Base-by-base conservation (phyloP, 2,113 vertebrate species). In the Cyphomyrus discorhynchus region DNA sequence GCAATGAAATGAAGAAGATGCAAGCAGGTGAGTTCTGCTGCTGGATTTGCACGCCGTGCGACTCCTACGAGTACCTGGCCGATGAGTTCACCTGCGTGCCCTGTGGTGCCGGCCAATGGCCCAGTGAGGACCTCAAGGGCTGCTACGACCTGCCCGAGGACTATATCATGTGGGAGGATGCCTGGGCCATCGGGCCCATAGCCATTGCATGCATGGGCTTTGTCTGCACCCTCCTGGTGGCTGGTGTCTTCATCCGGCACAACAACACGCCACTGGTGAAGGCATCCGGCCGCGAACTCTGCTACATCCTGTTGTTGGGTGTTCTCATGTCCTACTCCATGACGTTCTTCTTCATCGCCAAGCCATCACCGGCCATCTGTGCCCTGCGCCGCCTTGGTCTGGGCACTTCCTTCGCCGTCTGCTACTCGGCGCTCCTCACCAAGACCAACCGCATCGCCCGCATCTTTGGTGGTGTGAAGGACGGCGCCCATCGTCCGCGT, bases 1-100 rank as follows among this genome's bases (percentile, higher is more conserved):
- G 95, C 74, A 99, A 99, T 0, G 98, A 99, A 94, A 99, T 99
- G 98, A 99, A 99, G 96, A 99, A 98, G 91, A 99, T 99, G 98
- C 98, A 99, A 86, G 98, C 98, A 31, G 98, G 98, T 83, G 98
- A 99, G 3, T 98, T 99, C 92, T 99, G 98, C 94, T 99, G 98
- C 93, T 99, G 98, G 98, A 99, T 99, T 92, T 99, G 98, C 97
- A 99, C 99, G 47, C 96, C 98, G 10, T 99, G 98, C 17, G 98
- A 99, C 93, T 92, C 96, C 88, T 97, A 98, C 0, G 97, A 99
- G 92, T 99, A 97, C 93, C 93, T 99, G 93, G 95, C 94, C 35
- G 98, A 99, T 46, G 98, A 99, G 94, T 99, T 99, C 93, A 99
- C 98, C 52, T 99, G 98, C 89, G 94, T 93, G 7, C 98, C 98